These are phyloP conservation scores for Aldrovandia affinis DNA, from an alignment of 2,797 vertebrate genomes.

Conservation along the genomic window DNA sequence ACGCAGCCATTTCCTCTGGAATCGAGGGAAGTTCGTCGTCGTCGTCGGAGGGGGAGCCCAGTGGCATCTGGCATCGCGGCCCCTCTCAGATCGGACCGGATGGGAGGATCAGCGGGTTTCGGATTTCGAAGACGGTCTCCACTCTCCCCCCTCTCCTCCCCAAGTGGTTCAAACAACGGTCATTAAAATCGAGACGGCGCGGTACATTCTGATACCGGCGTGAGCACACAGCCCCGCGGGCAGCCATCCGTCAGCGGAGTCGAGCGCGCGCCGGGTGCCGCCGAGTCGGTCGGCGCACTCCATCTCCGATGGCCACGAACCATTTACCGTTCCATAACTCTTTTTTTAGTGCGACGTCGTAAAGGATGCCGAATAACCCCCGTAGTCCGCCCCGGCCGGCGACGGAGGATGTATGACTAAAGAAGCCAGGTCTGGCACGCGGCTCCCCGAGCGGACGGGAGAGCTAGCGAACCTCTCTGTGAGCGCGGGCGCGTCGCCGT, in stretches of 20 bases:
- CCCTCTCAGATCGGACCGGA: too few relatives aligned
- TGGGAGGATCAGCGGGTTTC: background rate
- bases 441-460: background rate
- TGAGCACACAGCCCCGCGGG: background rate
- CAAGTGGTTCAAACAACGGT: background rate
- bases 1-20: background rate
- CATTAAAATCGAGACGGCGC: background rate
- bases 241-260: background rate
- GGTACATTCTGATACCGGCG: slow-evolving; percentile 5
- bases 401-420: background rate
- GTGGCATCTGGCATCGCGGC: too few relatives aligned
- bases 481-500: background rate
- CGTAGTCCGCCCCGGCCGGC: too few relatives aligned
- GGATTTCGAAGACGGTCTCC: background rate
- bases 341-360: slow-evolving; percentile 1
- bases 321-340: background rate
- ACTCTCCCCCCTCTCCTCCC: background rate
- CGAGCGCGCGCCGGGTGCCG: too few relatives aligned
- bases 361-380: background rate
- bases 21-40: background rate
- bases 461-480: background rate
- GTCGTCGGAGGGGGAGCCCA: background rate
- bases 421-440: background rate
- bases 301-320: background rate
- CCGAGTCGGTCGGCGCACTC: background rate